Evolutionary conservation across 2,888 invertebrate species (phyloP).

Genomic region (Xestobium rufovillosum): DNA sequence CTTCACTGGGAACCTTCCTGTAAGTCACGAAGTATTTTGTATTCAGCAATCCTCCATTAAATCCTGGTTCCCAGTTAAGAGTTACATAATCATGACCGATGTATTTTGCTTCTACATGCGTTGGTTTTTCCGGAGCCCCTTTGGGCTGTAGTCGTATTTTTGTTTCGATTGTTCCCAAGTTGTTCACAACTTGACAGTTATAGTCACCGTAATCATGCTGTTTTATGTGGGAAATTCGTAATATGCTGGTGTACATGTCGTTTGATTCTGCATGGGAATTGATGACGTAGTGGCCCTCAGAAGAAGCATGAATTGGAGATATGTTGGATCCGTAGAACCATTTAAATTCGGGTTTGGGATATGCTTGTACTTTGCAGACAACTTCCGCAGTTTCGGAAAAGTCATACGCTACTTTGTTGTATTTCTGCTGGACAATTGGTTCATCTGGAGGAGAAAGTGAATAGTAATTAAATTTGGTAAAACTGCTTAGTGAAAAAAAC

Average conservation of each 20-base stretch:
- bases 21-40: slow-evolving; percentile 85
- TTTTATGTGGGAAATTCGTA: slow-evolving; percentile 65
- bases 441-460: slow-evolving; percentile 52
- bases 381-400: slow-evolving; percentile 78
- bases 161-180: slow-evolving; percentile 67
- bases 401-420: slow-evolving; percentile 84
- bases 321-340: slow-evolving; percentile 78
- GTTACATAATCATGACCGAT: slow-evolving; percentile 74
- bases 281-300: slow-evolving; percentile 80
- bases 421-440: slow-evolving; percentile 77
- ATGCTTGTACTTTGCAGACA: slow-evolving; percentile 82
- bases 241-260: slow-evolving; percentile 75
- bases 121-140: slow-evolving; percentile 80
- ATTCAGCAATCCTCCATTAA: slow-evolving; percentile 80
- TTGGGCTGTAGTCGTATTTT: slow-evolving; percentile 77
- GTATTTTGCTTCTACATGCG: slow-evolving; percentile 61
- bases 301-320: slow-evolving; percentile 67
- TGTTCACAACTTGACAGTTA: slow-evolving; percentile 79
- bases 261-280: slow-evolving; percentile 74
- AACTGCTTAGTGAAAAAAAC: background rate
- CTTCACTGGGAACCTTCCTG: slow-evolving; percentile 57
- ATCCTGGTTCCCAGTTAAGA: slow-evolving; percentile 81
- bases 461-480: too few relatives aligned
- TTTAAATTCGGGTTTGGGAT: slow-evolving; percentile 87
- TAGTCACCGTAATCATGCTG: slow-evolving; percentile 88